Base-by-base conservation (phyloP, 2,888 invertebrate genomes). In the Agrochola macilenta region DNA sequence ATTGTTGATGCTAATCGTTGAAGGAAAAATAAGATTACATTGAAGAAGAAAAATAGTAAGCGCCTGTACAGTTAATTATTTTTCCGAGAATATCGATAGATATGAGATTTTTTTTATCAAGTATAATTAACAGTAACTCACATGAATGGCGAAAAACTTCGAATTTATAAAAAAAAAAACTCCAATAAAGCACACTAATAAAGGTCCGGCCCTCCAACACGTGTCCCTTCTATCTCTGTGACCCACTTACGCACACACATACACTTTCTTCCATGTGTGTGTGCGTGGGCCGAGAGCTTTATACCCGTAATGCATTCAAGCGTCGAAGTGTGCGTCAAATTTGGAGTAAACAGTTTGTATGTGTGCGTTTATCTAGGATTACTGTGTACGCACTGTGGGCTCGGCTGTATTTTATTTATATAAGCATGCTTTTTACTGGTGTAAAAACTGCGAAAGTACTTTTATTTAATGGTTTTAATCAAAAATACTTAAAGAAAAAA, bases 141-240 rank as follows among this genome's bases (percentile, higher is more conserved):
- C 7, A 26, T 46, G 1, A 26, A 46, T 7, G 4, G 4, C n/a
- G 69, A 30, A 46, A 17, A 17, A 70, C 1, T n/a, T 17, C 0
- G 3, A 8, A 26, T 72, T 26, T 52, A 23, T 30, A 1, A 1
- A 30, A 30, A 30, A 30, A 5, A 54, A 39, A 73, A 26, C 23
- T 43, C 2, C 17, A 73, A 52, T 30, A 43, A 14, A 57, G 89
- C 83, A 91, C 95, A 92, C 85, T 76, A 94, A 93, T 85, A 95
- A 95, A 95, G 91, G 91, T 76, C 93, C 93, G 89, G 95, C 95
- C 96, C 96, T 96, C 93, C 89, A 92, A 96, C 96, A 96, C 96
- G 96, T 96, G 96, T 96, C 94, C 91, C 93, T 92, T 93, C 94
- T 96, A 96, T 96, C 96, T 95, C 92, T 95, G 92, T 96, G 96